Evolutionary conservation across 2,113 vertebrate genomes (phyloP), one percentile per base, ranked within the genome.

Genomic region (Mugil cephalus): DNA sequence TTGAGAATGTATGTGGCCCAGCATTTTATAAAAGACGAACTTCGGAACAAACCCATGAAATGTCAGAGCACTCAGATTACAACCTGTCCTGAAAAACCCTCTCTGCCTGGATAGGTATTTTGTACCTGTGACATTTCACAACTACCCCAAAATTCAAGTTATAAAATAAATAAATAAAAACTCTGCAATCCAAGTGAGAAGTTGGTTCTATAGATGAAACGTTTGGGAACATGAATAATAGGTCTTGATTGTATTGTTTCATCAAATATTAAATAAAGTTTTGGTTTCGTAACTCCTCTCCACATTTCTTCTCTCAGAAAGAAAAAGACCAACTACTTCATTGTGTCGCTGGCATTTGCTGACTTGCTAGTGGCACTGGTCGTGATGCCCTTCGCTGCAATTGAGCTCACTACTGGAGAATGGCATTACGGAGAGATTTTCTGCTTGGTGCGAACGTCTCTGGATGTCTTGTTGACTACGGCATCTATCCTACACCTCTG

Each of bases 301-400:
- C 18, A 2, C 10, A 60, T 4, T 4, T 6, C 45, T 53, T 51
- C 30, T 69, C 35, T 61, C 17, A 95, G 94, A 80, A 94, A 93
- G 82, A 95, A 94, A 86, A 95, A 95, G 83, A 95, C 94, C 3
- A 95, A 94, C 91, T 95, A 91, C 86, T 95, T 95, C 79, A 94
- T 95, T 7, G 93, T 95, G 69, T 95, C 94, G 0, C 81, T 95
- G 89, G 94, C 94, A 0, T 95, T 95, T 42, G 92, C 94, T 9
- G 94, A 95, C 79, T 74, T 95, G 71, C 65, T 95, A 61, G 94
- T 95, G 48, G 94, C 94, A 0, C 53, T 94, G 65, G 82, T 95
- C 14, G 94, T 95, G 65, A 95, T 95, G 94, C 94, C 94, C 0
- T 93, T 95, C 5, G 94, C 94, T 19, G 93, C 93, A 0, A 93